Evolutionary conservation across 2,888 invertebrate species (phyloP), one percentile per base, ranked within the genome.

Genomic region (Sympetrum striolatum): DNA sequence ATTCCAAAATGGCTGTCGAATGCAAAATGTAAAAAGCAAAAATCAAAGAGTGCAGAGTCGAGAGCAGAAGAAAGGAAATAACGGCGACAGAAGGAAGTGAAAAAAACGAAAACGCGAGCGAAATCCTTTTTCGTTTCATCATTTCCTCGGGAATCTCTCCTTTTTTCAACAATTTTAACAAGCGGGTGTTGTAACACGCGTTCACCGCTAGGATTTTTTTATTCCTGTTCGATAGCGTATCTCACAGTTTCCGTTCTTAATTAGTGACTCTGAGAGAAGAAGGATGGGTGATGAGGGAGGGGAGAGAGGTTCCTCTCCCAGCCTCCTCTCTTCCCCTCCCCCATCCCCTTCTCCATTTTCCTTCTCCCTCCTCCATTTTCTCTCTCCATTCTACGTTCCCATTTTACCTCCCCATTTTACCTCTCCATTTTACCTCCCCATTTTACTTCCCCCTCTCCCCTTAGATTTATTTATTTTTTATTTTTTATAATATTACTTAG

Each of bases 191-290:
- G 58, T 37, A n/a, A 60, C 22, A 86, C 60, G 60, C 60, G 8
- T n/a, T 35, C 60, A 31, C 58, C 86, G 22, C 60, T 58, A 35
- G 37, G 86, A n/a, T n/a, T 60, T 86, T 86, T 73, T 86, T 86
- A 58, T 86, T 18, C 37, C 86, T 58, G 58, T 35, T 86, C 86
- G 60, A 86, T 86, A 60, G 37, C 86, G 86, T 60, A 86, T 86
- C 86, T 86, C 86, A 86, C 86, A 60, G 86, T 35, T 60, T 86
- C 86, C 35, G 37, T 86, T 58, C 86, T 86, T 86, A 86, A 86
- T 86, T 58, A 60, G 86, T 35, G 86, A 86, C 86, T 86, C 60
- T 2, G 35, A 31, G 73, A 14, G 58, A 35, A 22, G n/a, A 37
- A 35, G 48, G n/a, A 81, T 8, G 4, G 15, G 25, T 0, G 48